These are phyloP conservation scores for Zosterops pallidus DNA, from an alignment of 2,113 vertebrate genomes.

Conservation along the genomic window DNA sequence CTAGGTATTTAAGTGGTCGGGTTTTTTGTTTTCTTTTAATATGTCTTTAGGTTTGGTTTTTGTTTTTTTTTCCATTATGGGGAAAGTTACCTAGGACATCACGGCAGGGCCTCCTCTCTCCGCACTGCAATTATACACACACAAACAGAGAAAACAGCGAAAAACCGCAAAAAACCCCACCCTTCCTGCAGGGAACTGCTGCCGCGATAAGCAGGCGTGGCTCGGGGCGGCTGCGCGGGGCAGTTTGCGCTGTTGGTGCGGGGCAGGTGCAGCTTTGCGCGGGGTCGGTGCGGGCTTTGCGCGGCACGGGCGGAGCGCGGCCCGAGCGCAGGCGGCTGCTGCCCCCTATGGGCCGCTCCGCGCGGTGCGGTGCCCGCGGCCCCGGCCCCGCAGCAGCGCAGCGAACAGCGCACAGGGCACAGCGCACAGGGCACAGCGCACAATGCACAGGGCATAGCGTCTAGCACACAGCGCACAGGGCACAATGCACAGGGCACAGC, in stretches of 20 bases:
- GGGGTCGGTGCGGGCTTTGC: neutral
- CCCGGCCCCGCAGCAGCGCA: neutral
- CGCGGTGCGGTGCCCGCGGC: neutral
- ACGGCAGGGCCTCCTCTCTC: neutral
- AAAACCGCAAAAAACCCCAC: rapidly evolving
- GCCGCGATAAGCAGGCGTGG: neutral
- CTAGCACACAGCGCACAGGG: too few species aligned
- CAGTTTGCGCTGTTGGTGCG: neutral
- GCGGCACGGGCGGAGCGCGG: neutral
- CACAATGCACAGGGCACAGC: too few species aligned
- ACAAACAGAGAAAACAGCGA: neutral
- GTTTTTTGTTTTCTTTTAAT: rapidly evolving
- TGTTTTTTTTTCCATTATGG: rapidly evolving
- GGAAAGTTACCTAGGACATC: neutral
- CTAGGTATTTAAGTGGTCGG: neutral
- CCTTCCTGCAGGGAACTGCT: neutral
- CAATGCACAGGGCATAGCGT: too few species aligned
- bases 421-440: too few species aligned
- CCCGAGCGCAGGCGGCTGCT: constrained; percentile 77
- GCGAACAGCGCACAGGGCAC: neutral
- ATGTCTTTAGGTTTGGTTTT: neutral
- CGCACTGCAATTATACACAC: rapidly evolving
- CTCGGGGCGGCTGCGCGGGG: rapidly evolving
- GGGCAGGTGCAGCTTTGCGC: neutral
- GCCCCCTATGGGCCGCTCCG: constrained; percentile 83